Conservation (phyloP, 2,797 vertebrate genomes). For the Pogonophryne albipinna region DNA sequence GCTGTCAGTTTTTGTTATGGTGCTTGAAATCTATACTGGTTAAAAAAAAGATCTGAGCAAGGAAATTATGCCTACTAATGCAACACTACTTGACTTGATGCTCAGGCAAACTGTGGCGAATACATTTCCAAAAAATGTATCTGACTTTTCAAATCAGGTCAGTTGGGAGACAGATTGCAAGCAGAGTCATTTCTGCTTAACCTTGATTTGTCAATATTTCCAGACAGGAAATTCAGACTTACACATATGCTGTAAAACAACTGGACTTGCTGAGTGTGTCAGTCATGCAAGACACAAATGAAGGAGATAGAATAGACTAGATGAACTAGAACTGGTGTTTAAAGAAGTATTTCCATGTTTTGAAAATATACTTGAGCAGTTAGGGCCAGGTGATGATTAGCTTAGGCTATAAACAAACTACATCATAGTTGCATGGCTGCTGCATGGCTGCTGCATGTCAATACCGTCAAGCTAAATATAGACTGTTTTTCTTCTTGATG, state of each 20-base stretch:
- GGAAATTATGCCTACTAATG: background rate
- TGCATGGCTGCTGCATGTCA: too few species aligned
- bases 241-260: slow-evolving; percentile 7
- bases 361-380: background rate
- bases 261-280: background rate
- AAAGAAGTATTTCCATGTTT: background rate
- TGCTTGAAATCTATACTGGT: slow-evolving; percentile 14
- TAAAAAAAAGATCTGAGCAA: slow-evolving; percentile 8
- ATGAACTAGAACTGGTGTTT: background rate
- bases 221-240: slow-evolving; percentile 4
- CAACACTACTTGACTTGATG: slow-evolving; percentile 17
- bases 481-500: too few species aligned
- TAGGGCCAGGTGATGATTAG: too few species aligned
- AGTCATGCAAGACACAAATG: background rate
- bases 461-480: too few species aligned
- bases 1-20: slow-evolving; percentile 21
- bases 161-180: background rate
- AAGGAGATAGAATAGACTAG: background rate
- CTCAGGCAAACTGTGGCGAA: background rate
- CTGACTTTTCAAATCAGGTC: background rate
- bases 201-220: background rate
- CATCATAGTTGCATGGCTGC: too few species aligned
- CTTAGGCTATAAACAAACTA: too few species aligned
- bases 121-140: background rate
- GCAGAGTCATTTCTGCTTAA: background rate